These are phyloP conservation scores for Dendroctonus ponderosae DNA, from an alignment of 1,140 invertebrate species.

Conservation along the genomic window DNA sequence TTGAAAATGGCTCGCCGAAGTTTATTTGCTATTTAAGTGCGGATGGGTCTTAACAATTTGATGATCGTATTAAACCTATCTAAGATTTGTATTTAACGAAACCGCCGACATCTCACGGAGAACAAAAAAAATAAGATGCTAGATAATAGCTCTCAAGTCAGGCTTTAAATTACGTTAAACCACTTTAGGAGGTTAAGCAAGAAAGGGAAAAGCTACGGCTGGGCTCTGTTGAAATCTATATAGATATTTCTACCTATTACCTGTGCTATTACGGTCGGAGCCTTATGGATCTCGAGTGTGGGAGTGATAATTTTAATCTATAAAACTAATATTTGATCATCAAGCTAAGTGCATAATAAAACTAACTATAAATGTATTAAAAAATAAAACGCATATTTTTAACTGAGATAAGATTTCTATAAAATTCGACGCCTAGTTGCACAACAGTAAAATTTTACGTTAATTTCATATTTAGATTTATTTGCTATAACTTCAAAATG, in stretches of 20 bases:
- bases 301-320: not conserved
- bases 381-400: too few species aligned
- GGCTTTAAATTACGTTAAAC: conserved; percentile 7
- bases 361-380: too few species aligned
- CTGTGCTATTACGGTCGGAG: not conserved
- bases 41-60: not conserved
- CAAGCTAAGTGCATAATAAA: too few species aligned
- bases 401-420: too few species aligned
- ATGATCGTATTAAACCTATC: not conserved
- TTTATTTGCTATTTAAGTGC: not conserved
- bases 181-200: conserved; percentile 2
- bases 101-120: not conserved
- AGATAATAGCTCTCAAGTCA: conserved; percentile 5
- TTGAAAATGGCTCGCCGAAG: not conserved
- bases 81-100: conserved; percentile 2
- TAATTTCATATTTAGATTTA: too few species aligned
- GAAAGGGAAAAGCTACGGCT: not conserved
- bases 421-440: too few species aligned
- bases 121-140: not conserved
- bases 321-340: not conserved
- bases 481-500: too few species aligned
- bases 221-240: not conserved
- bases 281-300: not conserved
- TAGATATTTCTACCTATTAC: not conserved
- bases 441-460: too few species aligned